A percentile compares a stretch with the other conserved stretches of the same genome.
phyloP scores from a whole-genome alignment of 2,888 invertebrate genomes.

The Cephus runcator region DNA sequence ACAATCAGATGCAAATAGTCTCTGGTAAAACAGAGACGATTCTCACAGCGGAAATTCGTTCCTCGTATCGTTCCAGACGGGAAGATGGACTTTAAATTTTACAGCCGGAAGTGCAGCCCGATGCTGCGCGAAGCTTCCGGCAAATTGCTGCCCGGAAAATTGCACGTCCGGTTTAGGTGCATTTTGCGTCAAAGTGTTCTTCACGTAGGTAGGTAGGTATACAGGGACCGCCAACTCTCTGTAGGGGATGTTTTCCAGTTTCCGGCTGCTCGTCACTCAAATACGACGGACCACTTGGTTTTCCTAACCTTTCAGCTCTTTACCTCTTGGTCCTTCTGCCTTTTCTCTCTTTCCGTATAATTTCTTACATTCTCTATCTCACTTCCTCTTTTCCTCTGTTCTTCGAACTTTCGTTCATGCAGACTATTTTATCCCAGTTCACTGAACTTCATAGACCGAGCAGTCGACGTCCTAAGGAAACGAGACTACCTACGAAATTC shows the following conservation, averaged over 20 bases:
- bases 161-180: constrained; percentile 43
- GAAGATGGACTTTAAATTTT: constrained; percentile 29
- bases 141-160: constrained; percentile 43
- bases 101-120: constrained; percentile 43
- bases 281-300: constrained; percentile 27
- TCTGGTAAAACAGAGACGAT: neutral
- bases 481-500: constrained; percentile 13
- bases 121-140: constrained; percentile 40
- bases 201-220: neutral
- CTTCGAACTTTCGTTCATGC: constrained; percentile 30
- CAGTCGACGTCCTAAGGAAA: constrained; percentile 12
- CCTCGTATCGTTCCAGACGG: neutral
- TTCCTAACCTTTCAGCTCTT: neutral
- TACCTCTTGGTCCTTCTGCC: constrained; percentile 16
- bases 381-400: neutral
- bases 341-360: constrained; percentile 1
- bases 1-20: neutral
- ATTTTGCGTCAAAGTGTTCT: constrained; percentile 40
- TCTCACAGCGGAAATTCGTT: neutral
- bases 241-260: neutral
- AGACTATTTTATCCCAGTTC: constrained; percentile 34
- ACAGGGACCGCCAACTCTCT: neutral
- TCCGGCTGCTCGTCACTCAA: constrained; percentile 37
- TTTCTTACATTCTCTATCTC: neutral
- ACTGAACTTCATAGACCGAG: constrained; percentile 22